Evolutionary conservation across 2,888 invertebrate genomes (phyloP).

Genomic region (Morpho helenor): DNA sequence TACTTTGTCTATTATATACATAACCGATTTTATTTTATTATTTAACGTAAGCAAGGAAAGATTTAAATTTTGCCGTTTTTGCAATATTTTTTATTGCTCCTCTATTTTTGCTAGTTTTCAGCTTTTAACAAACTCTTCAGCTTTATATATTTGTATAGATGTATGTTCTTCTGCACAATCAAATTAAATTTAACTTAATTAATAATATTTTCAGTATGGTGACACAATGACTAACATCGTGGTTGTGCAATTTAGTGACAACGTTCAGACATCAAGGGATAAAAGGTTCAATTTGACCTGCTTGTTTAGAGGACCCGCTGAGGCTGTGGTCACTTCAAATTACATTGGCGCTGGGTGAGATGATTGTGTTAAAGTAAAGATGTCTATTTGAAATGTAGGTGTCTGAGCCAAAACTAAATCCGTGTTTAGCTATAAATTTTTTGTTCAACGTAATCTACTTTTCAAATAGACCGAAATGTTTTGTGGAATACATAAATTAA

Average conservation of each 20-base stretch:
- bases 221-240: constrained; percentile 97
- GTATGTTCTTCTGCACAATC: too few species aligned
- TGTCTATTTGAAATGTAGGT: constrained; percentile 36
- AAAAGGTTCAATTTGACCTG: constrained; percentile 96
- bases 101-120: too few species aligned
- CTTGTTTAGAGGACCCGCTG: constrained; percentile 93
- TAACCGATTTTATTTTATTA: too few species aligned
- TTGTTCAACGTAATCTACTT: constrained; percentile 14
- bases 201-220: constrained; percentile 81
- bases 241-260: constrained; percentile 95
- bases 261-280: constrained; percentile 93
- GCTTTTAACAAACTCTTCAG: too few species aligned
- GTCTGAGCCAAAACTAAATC: background rate
- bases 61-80: too few species aligned
- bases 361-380: constrained; percentile 4
- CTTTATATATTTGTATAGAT: too few species aligned
- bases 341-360: constrained; percentile 94
- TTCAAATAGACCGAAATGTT: constrained; percentile 33
- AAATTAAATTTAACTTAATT: too few species aligned
- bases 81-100: too few species aligned
- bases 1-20: too few species aligned
- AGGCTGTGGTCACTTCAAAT: constrained; percentile 95
- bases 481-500: constrained; percentile 32
- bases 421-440: background rate
- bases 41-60: too few species aligned